phyloP scores from a whole-genome alignment of 2,888 invertebrate genomes.

The Steromphala cineraria region DNA sequence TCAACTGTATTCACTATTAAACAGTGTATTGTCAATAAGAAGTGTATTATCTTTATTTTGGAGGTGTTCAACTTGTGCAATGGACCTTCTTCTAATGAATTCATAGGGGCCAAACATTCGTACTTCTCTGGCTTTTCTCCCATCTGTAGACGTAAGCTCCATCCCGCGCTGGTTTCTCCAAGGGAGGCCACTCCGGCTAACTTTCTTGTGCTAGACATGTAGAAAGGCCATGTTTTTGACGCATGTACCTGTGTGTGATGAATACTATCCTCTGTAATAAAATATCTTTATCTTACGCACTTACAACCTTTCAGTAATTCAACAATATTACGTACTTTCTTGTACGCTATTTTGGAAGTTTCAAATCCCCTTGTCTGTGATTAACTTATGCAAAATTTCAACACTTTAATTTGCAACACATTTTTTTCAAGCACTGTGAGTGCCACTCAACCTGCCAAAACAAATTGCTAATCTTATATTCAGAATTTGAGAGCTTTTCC shows the following conservation, averaged over 20 bases:
- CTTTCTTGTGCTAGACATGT: constrained; percentile 19
- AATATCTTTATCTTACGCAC: constrained; percentile 16
- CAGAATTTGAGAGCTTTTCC: neutral
- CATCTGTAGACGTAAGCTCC: neutral
- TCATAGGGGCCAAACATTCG: constrained; percentile 24
- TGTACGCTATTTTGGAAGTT: constrained; percentile 1
- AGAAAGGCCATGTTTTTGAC: constrained; percentile 13
- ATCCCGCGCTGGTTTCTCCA: neutral
- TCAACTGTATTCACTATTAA: constrained; percentile 4
- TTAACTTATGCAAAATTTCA: constrained; percentile 5
- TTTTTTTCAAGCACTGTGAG: neutral
- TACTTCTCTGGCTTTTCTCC: constrained; percentile 13
- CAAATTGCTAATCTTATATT: neutral
- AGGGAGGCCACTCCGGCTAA: constrained; percentile 11
- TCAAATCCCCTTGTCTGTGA: neutral
- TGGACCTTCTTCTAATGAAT: constrained; percentile 20
- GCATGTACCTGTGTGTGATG: constrained; percentile 12
- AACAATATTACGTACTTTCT: neutral
- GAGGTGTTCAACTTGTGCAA: constrained; percentile 17
- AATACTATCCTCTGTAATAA: constrained; percentile 10
- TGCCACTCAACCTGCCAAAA: neutral
- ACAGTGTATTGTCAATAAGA: constrained; percentile 3
- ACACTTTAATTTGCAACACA: neutral
- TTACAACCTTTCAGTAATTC: constrained; percentile 6
- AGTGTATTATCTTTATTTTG: constrained; percentile 14